phyloP scores from a whole-genome alignment of 2,797 vertebrate species.

The Remorina albescens region DNA sequence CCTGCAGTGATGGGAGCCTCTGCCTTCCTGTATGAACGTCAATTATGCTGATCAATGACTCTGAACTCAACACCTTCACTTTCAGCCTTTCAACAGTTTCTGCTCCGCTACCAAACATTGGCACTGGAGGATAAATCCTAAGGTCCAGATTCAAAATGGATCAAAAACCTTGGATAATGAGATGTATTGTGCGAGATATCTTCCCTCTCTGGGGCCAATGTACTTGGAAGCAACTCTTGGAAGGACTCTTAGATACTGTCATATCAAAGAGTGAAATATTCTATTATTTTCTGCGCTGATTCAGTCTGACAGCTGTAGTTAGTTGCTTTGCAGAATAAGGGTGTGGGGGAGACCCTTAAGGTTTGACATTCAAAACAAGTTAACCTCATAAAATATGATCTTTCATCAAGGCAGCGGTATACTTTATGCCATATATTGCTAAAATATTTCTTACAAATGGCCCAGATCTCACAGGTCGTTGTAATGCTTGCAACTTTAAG shows the following conservation, averaged over 20 bases:
- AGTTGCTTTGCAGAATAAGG: neutral
- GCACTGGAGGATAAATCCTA: neutral
- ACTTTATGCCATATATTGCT: neutral
- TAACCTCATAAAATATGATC: neutral
- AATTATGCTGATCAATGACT: neutral
- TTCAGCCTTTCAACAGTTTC: neutral
- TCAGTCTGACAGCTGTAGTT: neutral
- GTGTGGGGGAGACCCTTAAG: neutral
- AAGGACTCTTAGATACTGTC: no score
- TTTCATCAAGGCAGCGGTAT: constrained; percentile 1
- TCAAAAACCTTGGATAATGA: neutral
- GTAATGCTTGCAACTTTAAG: no score
- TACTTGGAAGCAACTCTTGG: neutral
- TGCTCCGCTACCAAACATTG: neutral
- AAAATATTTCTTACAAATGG: constrained; percentile 3
- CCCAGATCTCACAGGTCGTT: constrained; percentile 35
- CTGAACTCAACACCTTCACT: neutral
- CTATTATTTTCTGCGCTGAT: neutral
- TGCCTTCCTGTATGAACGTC: neutral
- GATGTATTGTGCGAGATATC: neutral
- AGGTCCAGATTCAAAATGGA: neutral
- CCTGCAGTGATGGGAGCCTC: neutral
- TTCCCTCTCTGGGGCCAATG: neutral
- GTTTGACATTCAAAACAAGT: constrained; percentile 20
- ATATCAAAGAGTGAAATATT: neutral